Base-by-base conservation (phyloP, 2,888 invertebrate genomes). In the Nomada ruficornis region DNA sequence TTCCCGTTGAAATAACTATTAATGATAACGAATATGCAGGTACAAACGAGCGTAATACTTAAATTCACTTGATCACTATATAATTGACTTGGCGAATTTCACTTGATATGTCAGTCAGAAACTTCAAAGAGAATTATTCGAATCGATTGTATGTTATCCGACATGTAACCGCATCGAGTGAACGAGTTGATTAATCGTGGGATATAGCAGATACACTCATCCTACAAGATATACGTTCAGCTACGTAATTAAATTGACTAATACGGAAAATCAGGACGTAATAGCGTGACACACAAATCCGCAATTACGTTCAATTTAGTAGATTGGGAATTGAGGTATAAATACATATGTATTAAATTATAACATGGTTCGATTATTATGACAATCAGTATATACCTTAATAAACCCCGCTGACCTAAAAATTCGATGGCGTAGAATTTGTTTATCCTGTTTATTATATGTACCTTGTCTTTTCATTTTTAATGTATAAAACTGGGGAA, bases 121-220 rank as follows among this genome's bases (percentile, higher is more conserved):
- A 71, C 80, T 68, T 80, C 80, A 80, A 80, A 80, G 78, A 67
- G 78, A 72, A 72, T 80, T 71, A 78, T 80, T 68, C 29, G 55
- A 72, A 72, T 78, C 80, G 78, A 78, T 71, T 57, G 62, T 23
- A 57, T 55, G 55, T 63, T 78, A 68, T 68, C 63, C 63, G 55
- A 64, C 60, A 55, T 63, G 72, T 68, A 80, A 80, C 77, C 70
- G 62, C 63, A 57, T 50, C 47, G 50, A 72, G 23, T 44, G 80
- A 63, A 80, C 72, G 26, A 78, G 78, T 80, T 80, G 72, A 80
- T 78, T 78, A 78, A 71, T 72, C 71, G 67, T 67, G 62, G 67
- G 63, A 72, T 80, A 72, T 63, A 20, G 71, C 26, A 50, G 36
- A 44, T 26, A 42, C 50, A 71, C 36, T 71, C 67, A 23, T 54